These are phyloP conservation scores for Leptinotarsa undecemlineata DNA, from an alignment of 1,140 invertebrate species.

Conservation along the genomic window DNA sequence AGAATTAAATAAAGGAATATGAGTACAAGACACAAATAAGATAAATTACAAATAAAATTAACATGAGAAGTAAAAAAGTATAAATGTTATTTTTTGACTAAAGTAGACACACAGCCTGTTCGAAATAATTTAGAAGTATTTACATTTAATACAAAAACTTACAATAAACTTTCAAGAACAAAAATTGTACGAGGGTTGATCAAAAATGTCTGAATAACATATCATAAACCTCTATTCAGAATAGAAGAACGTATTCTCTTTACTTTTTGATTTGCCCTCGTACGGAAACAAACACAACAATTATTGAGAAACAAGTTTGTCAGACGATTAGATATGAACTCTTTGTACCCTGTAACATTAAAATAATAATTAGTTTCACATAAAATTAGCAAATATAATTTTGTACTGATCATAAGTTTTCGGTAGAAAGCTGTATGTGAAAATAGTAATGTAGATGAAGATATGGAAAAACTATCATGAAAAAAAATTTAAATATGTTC, in stretches of 20 bases:
- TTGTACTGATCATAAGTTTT: conserved; percentile 2
- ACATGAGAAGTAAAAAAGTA: conserved; percentile 17
- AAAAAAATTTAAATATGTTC: not conserved
- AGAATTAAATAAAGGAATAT: not conserved
- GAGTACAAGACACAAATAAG: not conserved
- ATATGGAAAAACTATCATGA: not conserved
- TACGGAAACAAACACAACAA: conserved; percentile 5
- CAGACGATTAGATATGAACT: not conserved
- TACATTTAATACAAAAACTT: conserved; percentile 27
- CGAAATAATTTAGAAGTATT: conserved; percentile 27
- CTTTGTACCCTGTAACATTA: not conserved
- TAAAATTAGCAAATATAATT: not conserved
- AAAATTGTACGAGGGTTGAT: not conserved
- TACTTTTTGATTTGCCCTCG: not conserved
- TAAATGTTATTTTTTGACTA: conserved; percentile 24
- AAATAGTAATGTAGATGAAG: not conserved
- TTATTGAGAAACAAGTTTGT: not conserved
- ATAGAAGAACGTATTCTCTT: not conserved
- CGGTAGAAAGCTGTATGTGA: conserved; percentile 1
- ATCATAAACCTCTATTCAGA: too few species aligned
- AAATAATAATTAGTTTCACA: not conserved
- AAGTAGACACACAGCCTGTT: conserved; percentile 27
- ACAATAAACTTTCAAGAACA: conserved; percentile 6
- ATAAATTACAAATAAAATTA: conserved; percentile 13
- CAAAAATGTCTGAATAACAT: not conserved